phyloP scores from a whole-genome alignment of 2,888 invertebrate genomes.

The Endotricha flammealis region DNA sequence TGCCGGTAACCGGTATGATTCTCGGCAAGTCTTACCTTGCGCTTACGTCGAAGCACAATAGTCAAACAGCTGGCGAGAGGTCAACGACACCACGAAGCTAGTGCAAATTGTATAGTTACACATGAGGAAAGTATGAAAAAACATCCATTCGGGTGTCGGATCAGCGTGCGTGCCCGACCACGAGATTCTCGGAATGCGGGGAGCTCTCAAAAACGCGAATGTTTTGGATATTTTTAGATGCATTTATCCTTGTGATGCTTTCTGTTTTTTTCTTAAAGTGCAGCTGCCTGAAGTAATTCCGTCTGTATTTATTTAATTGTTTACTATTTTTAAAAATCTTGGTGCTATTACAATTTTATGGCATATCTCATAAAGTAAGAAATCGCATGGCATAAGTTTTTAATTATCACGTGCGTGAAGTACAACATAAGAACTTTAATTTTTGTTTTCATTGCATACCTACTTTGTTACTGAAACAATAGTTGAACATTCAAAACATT shows the following conservation, averaged over 20 bases:
- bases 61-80: constrained; percentile 71
- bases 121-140: constrained; percentile 62
- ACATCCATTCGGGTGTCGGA: constrained; percentile 49
- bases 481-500: too few relatives aligned
- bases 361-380: too few relatives aligned
- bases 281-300: neutral
- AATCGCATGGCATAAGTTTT: too few relatives aligned
- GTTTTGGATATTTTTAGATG: constrained; percentile 31
- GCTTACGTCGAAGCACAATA: constrained; percentile 58
- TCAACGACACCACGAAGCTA: constrained; percentile 61
- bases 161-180: constrained; percentile 40
- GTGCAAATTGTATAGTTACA: constrained; percentile 73
- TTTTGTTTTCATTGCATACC: too few relatives aligned
- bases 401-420: too few relatives aligned
- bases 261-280: neutral
- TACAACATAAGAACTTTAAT: too few relatives aligned
- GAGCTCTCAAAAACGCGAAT: constrained; percentile 45
- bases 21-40: constrained; percentile 55
- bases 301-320: too few relatives aligned
- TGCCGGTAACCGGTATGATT: constrained; percentile 48
- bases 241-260: constrained; percentile 31
- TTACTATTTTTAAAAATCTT: too few relatives aligned
- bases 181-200: constrained; percentile 44
- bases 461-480: too few relatives aligned
- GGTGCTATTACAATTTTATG: too few relatives aligned